Percentiles rank a stretch among this genome's conserved stretches.
These are phyloP conservation scores for Bombyx huttoni DNA, from an alignment of 2,888 invertebrate species.

Conservation along the genomic window DNA sequence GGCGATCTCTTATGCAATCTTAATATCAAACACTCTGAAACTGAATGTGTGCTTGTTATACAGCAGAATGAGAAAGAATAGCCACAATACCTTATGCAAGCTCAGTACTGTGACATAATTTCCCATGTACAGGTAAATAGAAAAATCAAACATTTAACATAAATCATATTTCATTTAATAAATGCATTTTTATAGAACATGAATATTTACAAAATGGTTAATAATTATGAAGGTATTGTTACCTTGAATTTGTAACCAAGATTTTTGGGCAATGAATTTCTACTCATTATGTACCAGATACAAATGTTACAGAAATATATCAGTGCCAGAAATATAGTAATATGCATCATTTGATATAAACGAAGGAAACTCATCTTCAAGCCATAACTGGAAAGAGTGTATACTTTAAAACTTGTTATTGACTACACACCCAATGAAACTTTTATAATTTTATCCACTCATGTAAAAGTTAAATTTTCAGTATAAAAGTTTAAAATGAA, in stretches of 20 bases:
- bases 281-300: constrained; percentile 56
- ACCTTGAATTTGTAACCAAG: constrained; percentile 43
- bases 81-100: no score
- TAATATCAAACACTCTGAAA: no score
- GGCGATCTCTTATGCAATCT: no score
- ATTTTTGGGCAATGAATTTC: constrained; percentile 39
- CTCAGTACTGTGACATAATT: no score
- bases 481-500: no score
- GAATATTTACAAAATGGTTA: background rate
- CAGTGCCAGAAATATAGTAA: constrained; percentile 54
- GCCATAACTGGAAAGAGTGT: constrained; percentile 39
- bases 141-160: constrained; percentile 4
- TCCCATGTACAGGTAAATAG: no score
- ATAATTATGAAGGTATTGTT: constrained; percentile 20
- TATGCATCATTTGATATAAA: constrained; percentile 48
- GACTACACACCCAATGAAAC: no score
- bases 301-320: constrained; percentile 59
- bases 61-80: no score
- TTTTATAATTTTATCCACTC: no score
- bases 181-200: constrained; percentile 8
- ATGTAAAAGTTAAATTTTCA: no score
- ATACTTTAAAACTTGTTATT: background rate
- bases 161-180: constrained; percentile 4
- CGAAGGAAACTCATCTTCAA: constrained; percentile 54
- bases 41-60: no score